Evolutionary conservation across 2,888 invertebrate species (phyloP).

Genomic region (Crepidodera aurea): DNA sequence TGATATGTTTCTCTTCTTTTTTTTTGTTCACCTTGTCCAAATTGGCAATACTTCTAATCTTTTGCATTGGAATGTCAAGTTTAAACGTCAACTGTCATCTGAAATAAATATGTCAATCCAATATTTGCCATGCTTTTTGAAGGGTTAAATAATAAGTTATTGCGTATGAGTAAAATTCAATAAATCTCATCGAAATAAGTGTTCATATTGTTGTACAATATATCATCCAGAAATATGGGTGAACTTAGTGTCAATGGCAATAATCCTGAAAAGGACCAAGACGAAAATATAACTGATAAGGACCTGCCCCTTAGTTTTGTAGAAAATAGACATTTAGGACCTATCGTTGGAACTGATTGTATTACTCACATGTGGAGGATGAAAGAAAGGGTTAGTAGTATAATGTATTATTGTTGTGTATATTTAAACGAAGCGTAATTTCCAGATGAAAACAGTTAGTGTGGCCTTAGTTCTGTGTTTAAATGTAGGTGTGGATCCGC

Average conservation of each 20-base stretch:
- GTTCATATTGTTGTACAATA: constrained; percentile 13
- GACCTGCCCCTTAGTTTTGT: constrained; percentile 77
- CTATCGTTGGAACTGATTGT: constrained; percentile 72
- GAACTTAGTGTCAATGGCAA: constrained; percentile 34
- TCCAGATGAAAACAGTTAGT: constrained; percentile 98
- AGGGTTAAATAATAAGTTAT: constrained; percentile 30
- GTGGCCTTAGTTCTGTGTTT: constrained; percentile 97
- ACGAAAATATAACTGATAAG: constrained; percentile 65
- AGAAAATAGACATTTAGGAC: constrained; percentile 77
- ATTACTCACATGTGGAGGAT: constrained; percentile 88
- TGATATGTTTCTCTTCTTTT: too few species aligned
- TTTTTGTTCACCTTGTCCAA: too few species aligned
- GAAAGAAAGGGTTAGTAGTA: constrained; percentile 79
- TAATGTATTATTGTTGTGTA: not conserved
- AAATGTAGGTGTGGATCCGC: constrained; percentile 99
- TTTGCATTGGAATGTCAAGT: too few species aligned
- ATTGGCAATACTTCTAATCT: too few species aligned
- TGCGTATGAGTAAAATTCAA: constrained; percentile 35
- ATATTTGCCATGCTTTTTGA: constrained; percentile 23
- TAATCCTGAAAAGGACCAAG: constrained; percentile 26
- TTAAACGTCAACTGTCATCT: not conserved
- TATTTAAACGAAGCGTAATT: constrained; percentile 39
- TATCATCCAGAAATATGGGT: constrained; percentile 31
- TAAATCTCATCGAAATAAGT: constrained; percentile 18
- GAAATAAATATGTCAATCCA: constrained; percentile 26